Evolutionary conservation across 2,797 vertebrate species (phyloP).

Genomic region (Cheracebus regulus): DNA sequence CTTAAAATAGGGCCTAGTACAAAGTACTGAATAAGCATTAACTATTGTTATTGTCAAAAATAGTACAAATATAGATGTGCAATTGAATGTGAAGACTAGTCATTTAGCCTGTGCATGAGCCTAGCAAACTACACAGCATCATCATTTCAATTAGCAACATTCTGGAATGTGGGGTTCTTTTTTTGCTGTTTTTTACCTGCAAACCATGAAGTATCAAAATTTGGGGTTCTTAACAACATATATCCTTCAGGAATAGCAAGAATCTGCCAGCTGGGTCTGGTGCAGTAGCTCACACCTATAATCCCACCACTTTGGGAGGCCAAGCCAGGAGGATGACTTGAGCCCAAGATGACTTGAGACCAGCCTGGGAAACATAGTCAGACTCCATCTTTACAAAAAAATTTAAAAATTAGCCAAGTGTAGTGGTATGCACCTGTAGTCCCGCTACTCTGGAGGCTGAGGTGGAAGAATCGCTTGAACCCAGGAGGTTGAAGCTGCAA

Average conservation of each 20-base stretch:
- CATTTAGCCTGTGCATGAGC: neutral
- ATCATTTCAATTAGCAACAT: neutral
- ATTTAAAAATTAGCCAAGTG: neutral
- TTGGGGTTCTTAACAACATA: neutral
- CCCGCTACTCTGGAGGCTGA: neutral
- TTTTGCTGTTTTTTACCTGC: neutral
- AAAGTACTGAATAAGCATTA: constrained; percentile 29
- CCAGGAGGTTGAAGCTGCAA: neutral
- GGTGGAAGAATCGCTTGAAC: neutral
- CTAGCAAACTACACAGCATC: neutral
- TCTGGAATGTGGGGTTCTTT: neutral
- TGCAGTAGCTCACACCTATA: neutral
- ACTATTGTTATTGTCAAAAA: neutral
- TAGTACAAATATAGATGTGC: neutral
- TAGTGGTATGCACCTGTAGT: neutral
- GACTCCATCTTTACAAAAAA: neutral
- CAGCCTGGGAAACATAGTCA: neutral
- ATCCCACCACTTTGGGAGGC: neutral
- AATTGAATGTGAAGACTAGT: neutral
- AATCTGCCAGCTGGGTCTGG: neutral
- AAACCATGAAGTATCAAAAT: neutral
- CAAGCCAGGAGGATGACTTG: neutral
- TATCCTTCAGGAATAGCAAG: neutral
- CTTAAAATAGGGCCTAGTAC: neutral
- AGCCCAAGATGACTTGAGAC: neutral